A percentile compares a stretch with the other conserved stretches of the same genome.
Evolutionary conservation across 2,113 vertebrate species (phyloP).

Genomic region (Mixornis gularis): DNA sequence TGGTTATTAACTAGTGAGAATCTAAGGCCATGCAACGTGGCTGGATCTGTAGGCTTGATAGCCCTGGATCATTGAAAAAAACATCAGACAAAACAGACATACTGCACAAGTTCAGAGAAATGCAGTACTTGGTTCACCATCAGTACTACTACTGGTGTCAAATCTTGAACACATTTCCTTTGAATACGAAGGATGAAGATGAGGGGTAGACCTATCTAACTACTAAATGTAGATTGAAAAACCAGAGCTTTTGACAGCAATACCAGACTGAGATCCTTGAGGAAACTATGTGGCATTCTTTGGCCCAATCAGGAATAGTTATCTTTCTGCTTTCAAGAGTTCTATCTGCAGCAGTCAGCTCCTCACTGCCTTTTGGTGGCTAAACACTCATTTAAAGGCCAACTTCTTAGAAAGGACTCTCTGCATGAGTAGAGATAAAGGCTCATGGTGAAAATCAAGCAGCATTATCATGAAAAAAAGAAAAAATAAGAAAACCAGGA

Average conservation of each 20-base stretch:
- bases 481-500: not conserved
- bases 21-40: not conserved
- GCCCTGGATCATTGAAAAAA: not conserved
- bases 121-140: fast-evolving
- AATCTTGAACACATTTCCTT: not conserved
- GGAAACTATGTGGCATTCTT: not conserved
- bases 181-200: not conserved
- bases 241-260: not conserved
- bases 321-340: not conserved
- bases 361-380: not conserved
- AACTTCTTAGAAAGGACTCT: not conserved
- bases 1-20: not conserved
- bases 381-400: not conserved
- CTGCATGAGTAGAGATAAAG: not conserved
- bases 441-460: not conserved
- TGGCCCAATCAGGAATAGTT: not conserved
- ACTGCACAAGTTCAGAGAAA: not conserved
- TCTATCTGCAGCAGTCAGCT: not conserved
- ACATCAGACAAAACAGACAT: not conserved
- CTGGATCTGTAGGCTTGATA: not conserved
- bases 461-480: not conserved
- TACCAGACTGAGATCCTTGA: not conserved
- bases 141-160: not conserved
- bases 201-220: not conserved
- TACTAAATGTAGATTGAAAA: not conserved